phyloP scores from a whole-genome alignment of 2,888 invertebrate genomes.

The Isoperla grammatica region DNA sequence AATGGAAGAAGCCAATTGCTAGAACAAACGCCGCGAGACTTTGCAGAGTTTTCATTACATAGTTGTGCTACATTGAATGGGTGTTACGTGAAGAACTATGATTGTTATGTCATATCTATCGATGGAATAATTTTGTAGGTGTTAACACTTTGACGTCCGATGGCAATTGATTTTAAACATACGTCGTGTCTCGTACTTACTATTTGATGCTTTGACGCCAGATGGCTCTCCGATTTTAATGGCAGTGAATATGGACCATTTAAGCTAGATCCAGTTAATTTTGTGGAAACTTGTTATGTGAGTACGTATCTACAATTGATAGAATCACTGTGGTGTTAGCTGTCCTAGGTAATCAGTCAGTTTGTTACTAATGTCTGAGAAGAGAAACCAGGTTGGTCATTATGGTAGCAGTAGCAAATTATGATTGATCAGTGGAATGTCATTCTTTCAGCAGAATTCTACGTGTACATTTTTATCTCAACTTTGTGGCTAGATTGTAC shows the following conservation, averaged over 20 bases:
- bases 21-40: too few relatives aligned
- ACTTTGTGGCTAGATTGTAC: slow-evolving; percentile 17
- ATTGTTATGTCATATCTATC: slow-evolving; percentile 19
- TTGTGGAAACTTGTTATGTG: slow-evolving; percentile 1
- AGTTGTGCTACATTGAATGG: too few relatives aligned
- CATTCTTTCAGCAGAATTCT: slow-evolving; percentile 11
- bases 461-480: slow-evolving; percentile 2
- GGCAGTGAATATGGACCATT: slow-evolving; percentile 1
- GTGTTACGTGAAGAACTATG: slow-evolving; percentile 2
- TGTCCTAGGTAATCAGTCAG: too few relatives aligned
- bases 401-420: background rate
- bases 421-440: slow-evolving; percentile 3
- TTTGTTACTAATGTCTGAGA: too few relatives aligned
- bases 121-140: slow-evolving; percentile 3
- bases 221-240: background rate
- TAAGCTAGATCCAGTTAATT: background rate
- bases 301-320: background rate
- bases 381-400: too few relatives aligned
- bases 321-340: background rate
- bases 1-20: too few relatives aligned
- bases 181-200: too few relatives aligned
- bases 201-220: background rate
- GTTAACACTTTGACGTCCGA: background rate
- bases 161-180: too few relatives aligned
- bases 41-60: too few relatives aligned